Percentiles rank a stretch among this genome's conserved stretches.
Evolutionary conservation across 2,797 vertebrate genomes (phyloP).

Genomic region (Sebastes dallii): DNA sequence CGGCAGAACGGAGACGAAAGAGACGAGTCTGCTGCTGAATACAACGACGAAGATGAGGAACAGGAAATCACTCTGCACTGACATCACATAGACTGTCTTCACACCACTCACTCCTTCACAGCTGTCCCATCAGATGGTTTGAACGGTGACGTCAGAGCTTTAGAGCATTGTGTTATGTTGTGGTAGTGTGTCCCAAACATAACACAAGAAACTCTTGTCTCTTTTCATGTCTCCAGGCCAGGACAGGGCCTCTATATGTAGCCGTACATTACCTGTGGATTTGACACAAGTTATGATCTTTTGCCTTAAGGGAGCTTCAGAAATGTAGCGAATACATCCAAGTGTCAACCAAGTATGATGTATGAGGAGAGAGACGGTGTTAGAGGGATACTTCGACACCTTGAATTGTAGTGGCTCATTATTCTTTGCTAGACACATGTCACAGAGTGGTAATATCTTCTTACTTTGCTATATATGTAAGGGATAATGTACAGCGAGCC

Average conservation of each 20-base stretch:
- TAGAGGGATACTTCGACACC: constrained; percentile 1
- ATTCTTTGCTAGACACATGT: background rate
- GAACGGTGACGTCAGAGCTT: background rate
- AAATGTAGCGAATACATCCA: constrained; percentile 18
- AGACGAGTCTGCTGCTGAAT: constrained; percentile 60
- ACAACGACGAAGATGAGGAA: constrained; percentile 72
- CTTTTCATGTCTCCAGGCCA: background rate
- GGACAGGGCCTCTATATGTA: background rate
- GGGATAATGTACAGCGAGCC: too few relatives aligned
- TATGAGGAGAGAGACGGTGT: constrained; percentile 1
- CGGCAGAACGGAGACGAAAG: constrained; percentile 41
- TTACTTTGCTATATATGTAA: background rate
- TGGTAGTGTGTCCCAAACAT: too few relatives aligned
- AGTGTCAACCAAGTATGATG: constrained; percentile 34
- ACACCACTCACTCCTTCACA: background rate
- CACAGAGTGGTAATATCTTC: background rate
- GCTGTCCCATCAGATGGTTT: background rate
- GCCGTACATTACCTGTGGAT: background rate
- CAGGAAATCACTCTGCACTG: constrained; percentile 72
- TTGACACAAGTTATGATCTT: constrained; percentile 18
- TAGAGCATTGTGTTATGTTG: background rate
- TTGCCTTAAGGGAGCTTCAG: constrained; percentile 23
- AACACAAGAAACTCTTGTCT: background rate
- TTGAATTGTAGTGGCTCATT: background rate
- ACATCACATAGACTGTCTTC: background rate